Conservation (phyloP, 2,113 vertebrate species). For the Leiothrix lutea region DNA sequence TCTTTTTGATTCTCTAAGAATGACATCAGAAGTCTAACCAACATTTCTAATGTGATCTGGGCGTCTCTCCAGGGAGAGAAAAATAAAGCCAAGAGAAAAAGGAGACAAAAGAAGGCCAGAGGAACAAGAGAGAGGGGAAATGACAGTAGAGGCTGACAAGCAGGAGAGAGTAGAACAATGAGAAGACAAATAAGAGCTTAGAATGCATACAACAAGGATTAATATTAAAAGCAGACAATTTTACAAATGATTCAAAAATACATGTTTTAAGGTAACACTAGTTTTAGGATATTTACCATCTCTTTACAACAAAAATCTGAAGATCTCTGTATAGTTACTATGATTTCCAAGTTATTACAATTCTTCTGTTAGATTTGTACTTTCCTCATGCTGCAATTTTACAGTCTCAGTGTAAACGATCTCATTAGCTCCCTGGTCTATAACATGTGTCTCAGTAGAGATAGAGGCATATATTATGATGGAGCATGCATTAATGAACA, state of each 20-base stretch:
- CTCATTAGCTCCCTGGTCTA: background rate
- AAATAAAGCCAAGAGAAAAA: background rate
- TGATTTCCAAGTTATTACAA: background rate
- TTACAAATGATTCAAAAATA: background rate
- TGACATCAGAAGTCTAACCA: background rate
- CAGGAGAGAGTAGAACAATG: background rate
- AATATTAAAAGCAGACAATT: background rate
- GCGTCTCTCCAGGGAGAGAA: background rate
- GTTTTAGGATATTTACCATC: background rate
- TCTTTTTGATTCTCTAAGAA: background rate
- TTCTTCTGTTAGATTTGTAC: background rate
- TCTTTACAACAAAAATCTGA: background rate
- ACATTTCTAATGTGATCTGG: slow-evolving; percentile 14
- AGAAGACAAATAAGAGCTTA: background rate
- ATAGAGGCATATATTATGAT: background rate
- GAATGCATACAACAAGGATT: background rate
- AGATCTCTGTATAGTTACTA: background rate
- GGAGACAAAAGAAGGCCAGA: background rate
- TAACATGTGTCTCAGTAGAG: background rate
- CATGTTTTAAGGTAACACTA: background rate
- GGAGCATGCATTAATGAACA: background rate
- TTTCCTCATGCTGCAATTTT: background rate
- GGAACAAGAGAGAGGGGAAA: background rate
- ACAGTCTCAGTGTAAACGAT: background rate
- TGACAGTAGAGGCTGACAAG: background rate